Base-by-base conservation (phyloP, 23 tunicate genomes). In the Phallusia fumigata region DNA sequence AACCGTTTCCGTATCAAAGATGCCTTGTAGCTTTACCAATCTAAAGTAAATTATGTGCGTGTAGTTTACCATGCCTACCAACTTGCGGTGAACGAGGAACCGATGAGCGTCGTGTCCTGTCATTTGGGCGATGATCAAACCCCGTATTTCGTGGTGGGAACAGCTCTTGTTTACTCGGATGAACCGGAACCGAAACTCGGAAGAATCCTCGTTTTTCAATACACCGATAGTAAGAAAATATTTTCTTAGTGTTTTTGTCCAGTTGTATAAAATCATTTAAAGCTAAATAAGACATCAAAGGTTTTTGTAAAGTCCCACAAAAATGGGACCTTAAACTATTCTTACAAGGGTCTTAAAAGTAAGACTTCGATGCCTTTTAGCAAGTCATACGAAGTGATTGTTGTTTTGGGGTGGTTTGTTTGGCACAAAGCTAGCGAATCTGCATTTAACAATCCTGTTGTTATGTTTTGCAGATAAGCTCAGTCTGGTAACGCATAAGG, bases 141-240 rank as follows among this genome's bases (percentile, higher is more conserved):
- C 26, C 32, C 89, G 18, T 97, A 85, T 64, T 92, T 88, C 49
- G 89, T 97, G 18, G 86, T 89, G 0, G 99, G 99, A 31, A 97
- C 99, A 35, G 99, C 97, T 22, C 81, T 87, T 47, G 92, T 90
- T 19, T 85, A 80, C 65, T 87, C 88, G 31, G 97, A 97, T 3
- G 99, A 97, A 80, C 10, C 91, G 3, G 99, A 97, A 78, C 95
- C 97, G 32, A 92, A 92, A 36, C 50, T 19, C 13, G 99, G 99
- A 36, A 36, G 99, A 35, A 88, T 96, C 73, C 53, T 91, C 5
- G 90, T 96, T 18, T 91, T 91, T 53, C 80, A 81, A n/a, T 95
- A 85, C 52, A n/a, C 24, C 19, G 93, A 91, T 12, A 87, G 92
- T 72, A 77, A 81, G 86, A 40, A 58, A 24, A 51, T 51, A 18